Conservation (phyloP, 2,797 vertebrate genomes). For the Eulemur coronatus region DNA sequence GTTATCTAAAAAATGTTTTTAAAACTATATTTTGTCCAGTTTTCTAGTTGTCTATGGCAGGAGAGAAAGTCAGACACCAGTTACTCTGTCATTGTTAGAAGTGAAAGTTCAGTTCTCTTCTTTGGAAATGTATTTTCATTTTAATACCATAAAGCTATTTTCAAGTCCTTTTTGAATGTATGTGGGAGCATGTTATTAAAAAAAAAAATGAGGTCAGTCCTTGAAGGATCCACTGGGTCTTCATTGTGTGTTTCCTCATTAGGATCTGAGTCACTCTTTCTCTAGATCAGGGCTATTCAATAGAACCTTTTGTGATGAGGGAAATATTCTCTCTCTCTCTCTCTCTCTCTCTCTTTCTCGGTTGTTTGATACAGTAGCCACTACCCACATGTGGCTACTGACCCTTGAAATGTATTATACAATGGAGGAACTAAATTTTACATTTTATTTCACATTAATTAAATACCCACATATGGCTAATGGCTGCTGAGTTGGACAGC, state of each 20-base stretch:
- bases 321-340: background rate
- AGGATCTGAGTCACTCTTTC: background rate
- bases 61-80: background rate
- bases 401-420: background rate
- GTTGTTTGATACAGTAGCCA: background rate
- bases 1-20: background rate
- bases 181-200: background rate
- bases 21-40: background rate
- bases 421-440: background rate
- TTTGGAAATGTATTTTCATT: background rate
- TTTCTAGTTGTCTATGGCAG: background rate
- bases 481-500: background rate
- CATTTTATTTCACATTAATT: background rate
- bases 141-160: background rate
- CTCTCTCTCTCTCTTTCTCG: background rate
- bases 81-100: background rate
- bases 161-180: background rate
- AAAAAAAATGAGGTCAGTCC: background rate
- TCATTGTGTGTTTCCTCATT: background rate
- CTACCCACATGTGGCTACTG: background rate
- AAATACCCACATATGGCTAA: background rate
- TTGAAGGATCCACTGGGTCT: background rate
- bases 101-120: background rate
- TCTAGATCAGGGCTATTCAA: background rate
- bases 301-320: background rate